A percentile compares a stretch with the other conserved stretches of the same genome.
These are phyloP conservation scores for Sialia sialis DNA, from an alignment of 2,113 vertebrate genomes.

Conservation along the genomic window DNA sequence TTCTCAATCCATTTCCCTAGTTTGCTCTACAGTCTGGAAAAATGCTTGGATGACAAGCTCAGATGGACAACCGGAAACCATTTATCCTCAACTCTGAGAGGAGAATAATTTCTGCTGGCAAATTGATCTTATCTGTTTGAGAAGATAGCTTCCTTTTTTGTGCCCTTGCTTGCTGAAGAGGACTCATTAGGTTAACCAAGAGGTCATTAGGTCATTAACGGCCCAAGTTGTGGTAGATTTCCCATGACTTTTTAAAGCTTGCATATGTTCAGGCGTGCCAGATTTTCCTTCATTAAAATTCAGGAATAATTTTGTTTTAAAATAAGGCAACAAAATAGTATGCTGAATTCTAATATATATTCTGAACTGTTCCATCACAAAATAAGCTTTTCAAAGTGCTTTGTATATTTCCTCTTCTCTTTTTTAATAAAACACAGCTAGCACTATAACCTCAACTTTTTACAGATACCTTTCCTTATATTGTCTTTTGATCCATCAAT, in stretches of 20 bases:
- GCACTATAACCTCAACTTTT: not conserved
- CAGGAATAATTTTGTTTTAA: not conserved
- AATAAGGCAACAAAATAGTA: not conserved
- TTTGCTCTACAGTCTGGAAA: not conserved
- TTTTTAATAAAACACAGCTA: not conserved
- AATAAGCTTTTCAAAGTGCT: not conserved
- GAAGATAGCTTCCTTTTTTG: not conserved
- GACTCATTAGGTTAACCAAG: slow-evolving; percentile 7
- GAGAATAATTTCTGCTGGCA: not conserved
- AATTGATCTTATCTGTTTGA: not conserved
- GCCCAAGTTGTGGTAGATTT: not conserved
- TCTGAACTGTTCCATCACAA: not conserved
- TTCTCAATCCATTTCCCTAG: not conserved
- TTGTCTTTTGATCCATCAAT: not conserved
- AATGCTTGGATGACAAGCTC: not conserved
- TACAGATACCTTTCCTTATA: not conserved
- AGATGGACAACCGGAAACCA: not conserved
- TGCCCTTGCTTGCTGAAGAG: not conserved
- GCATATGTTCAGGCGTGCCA: not conserved
- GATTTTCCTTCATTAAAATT: not conserved
- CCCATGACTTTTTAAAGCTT: not conserved
- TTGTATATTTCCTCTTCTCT: not conserved
- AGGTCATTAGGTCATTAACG: slow-evolving; percentile 36
- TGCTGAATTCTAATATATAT: not conserved
- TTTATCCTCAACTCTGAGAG: not conserved